These are phyloP conservation scores for Sesamia inferens DNA, from an alignment of 2,888 invertebrate species.

Conservation along the genomic window DNA sequence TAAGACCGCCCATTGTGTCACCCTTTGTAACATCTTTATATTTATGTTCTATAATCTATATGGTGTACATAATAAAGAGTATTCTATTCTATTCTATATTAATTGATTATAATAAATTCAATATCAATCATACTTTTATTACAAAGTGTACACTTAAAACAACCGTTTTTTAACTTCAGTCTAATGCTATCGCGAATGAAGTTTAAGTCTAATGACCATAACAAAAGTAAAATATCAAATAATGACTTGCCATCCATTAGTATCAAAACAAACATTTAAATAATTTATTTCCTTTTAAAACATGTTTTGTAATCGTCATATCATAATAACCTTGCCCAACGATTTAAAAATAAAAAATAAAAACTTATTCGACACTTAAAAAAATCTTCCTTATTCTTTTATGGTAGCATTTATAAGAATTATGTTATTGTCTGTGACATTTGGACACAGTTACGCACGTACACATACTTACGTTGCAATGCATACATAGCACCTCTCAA, in stretches of 20 bases:
- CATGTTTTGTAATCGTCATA: slow-evolving; percentile 1
- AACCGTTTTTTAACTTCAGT: no score
- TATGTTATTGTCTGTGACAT: slow-evolving; percentile 43
- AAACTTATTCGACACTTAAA: not conserved
- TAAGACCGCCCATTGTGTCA: no score
- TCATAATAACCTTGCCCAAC: slow-evolving; percentile 33
- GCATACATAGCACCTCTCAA: not conserved
- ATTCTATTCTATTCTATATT: no score
- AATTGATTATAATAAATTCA: no score
- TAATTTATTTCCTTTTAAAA: slow-evolving; percentile 10
- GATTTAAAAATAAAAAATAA: slow-evolving; percentile 8
- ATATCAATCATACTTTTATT: no score
- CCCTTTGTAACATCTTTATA: no score
- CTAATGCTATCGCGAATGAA: no score
- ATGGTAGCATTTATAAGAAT: slow-evolving; percentile 42
- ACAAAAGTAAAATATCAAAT: not conserved
- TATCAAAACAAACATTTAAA: slow-evolving; percentile 21
- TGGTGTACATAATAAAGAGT: no score
- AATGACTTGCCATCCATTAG: slow-evolving; percentile 22
- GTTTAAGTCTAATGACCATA: not conserved
- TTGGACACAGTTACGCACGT: slow-evolving; percentile 14
- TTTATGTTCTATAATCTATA: no score
- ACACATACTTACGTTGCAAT: not conserved
- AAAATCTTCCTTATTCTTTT: slow-evolving; percentile 46
- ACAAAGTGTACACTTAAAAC: no score